Base-by-base conservation (phyloP, 2,797 vertebrate species). In the Sebastiscus tertius region DNA sequence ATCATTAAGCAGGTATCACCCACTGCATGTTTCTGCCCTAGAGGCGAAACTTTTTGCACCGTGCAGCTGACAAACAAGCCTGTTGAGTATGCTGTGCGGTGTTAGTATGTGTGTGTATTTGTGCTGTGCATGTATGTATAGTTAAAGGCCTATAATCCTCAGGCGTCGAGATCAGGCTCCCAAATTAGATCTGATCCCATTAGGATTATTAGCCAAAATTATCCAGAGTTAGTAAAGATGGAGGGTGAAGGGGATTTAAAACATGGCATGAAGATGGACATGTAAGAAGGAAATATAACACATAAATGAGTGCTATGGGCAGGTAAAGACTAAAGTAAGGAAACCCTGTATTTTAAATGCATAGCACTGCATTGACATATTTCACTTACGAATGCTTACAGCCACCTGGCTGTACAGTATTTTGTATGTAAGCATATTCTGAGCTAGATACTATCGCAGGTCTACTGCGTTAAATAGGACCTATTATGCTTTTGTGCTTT, bases 131-230 rank as follows among this genome's bases (percentile, higher is more conserved):
- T 59, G 68, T 69, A 76, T 66, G 70, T 69, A 66, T 60, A 63
- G 59, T 84, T 75, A 72, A 83, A 91, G 81, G 67, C 71, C 72
- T 46, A 49, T 94, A 94, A 94, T 95, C 95, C 89, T 70, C 75
- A 80, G 46, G 63, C 69, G 42, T 73, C 81, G 61, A 94, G 89
- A 92, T 90, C 90, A 92, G 69, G 67, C 46, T 80, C 91, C 84
- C 55, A 85, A 94, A 94, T 93, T 93, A 95, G 92, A 85, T 85
- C 70, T 89, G 81, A 96, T 95, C 94, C 92, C 92, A 93, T 95
- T 96, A 94, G 92, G 85, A 83, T 91, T 91, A 96, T 93, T 91
- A 89, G 82, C 86, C 86, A 91, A 82, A 91, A 83, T 85, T 67
- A 90, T 73, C 81, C 71, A 75, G 59, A 72, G 73, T 81, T 56